A percentile compares a stretch with the other conserved stretches of the same genome.
phyloP scores from a whole-genome alignment of 2,797 vertebrate genomes.

The Coccyzus lansbergi region DNA sequence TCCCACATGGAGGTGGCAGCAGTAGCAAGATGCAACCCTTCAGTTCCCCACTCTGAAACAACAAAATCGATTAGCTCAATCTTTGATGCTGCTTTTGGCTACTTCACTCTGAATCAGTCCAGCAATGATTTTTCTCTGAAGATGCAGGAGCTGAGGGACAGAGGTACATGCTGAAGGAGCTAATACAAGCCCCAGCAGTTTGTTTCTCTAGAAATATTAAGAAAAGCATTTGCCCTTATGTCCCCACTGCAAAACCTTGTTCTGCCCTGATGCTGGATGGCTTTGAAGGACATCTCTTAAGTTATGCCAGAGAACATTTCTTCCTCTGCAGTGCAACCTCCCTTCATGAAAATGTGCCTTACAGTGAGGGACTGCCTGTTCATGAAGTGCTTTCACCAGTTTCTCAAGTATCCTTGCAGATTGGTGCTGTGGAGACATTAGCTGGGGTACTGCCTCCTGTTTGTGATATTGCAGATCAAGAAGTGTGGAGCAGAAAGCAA shows the following conservation, averaged over 20 bases:
- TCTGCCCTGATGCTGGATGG: background rate
- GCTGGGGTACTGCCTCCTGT: background rate
- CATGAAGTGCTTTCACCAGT: background rate
- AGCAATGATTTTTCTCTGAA: background rate
- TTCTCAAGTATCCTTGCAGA: background rate
- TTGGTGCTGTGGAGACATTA: background rate
- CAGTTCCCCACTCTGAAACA: background rate
- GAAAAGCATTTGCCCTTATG: background rate
- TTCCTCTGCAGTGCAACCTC: background rate
- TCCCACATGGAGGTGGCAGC: background rate
- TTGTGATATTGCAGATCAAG: background rate
- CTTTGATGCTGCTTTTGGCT: background rate
- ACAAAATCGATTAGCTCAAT: background rate
- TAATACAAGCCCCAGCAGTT: background rate
- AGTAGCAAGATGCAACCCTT: background rate
- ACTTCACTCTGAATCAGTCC: background rate
- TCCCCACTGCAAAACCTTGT: background rate
- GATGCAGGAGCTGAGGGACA: background rate
- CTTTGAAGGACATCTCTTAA: background rate
- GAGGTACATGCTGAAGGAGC: background rate
- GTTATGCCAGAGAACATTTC: background rate
- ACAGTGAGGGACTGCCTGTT: background rate
- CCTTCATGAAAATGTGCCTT: background rate
- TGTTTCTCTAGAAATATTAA: background rate
- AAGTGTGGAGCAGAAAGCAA: background rate